Base-by-base conservation (phyloP, 2,797 vertebrate genomes). In the Xenentodon cancila region DNA sequence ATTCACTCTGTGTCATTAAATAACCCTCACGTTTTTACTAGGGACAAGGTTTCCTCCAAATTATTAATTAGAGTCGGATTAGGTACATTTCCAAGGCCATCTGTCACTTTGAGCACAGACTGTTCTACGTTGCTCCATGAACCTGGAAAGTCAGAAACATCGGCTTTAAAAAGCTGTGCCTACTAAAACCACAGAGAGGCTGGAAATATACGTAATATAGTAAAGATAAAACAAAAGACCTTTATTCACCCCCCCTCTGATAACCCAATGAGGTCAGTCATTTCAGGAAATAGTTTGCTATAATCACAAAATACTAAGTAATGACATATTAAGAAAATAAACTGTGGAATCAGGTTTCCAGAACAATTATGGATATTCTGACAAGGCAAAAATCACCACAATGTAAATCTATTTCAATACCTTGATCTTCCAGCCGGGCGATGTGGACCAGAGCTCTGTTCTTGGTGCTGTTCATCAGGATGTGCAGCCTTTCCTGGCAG, bases 391-490 rank as follows among this genome's bases (percentile, higher is more conserved):
- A 40, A 15, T 40, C 9, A 37, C 34, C 34, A 8, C 20, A 9
- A 20, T 20, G n/a, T 5, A 42, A 27, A 25, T 5, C 30, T 22
- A 15, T 37, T 32, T 5, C 21, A 40, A n/a, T 4, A 98, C 97
- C 92, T 58, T 95, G 93, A 73, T 99, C 97, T 84, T 99, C 97
- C 48, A 99, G 90, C 22, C 95, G 95, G 15, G 96, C 96, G 0
- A 99, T 99, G 90, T 99, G 96, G 54, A 99, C 93, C 70, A 99
- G 90, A 49, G 97, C 96, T 34, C 95, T 91, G 90, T 98, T 99
- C 91, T 98, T 98, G 90, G 92, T 92, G 86, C 95, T 96, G 76
- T 76, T 82, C 52, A 98, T 92, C 69, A 97, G 73, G 70, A 74
- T 91, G 63, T 93, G 90, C 52, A 99, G 92, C 70, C 95, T 89